Base-by-base conservation (phyloP, 2,888 invertebrate species). In the Metopia argyrocephala region DNA sequence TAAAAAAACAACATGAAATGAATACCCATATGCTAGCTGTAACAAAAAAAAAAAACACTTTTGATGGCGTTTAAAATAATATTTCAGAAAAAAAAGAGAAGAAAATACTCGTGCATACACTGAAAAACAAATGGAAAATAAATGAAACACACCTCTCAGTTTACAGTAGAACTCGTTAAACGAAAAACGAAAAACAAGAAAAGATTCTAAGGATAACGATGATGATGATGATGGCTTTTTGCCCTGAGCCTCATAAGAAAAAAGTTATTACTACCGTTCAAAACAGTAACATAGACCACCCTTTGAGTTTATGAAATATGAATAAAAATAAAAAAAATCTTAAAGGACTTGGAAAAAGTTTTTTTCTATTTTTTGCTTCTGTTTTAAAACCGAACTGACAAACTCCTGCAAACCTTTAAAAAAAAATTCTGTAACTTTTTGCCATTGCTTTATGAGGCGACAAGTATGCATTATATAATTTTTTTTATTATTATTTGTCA, bases 251-350 rank as follows among this genome's bases (percentile, higher is more conserved):
- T 62, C 12, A 31, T 12, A 12, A 9, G 1, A 12, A 31, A 31
- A 31, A 3, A 31, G 12, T 12, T 12, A 31, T 31, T 3, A 38
- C 9, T 2, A 2, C 9, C 9, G 38, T 4, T 38, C 38, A 2
- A 15, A 9, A 7, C 12, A 31, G 31, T 12, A 9, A 12, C 9
- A 2, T 31, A n/a, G 12, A 9, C 38, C 15, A 45, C 76, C 69
- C 74, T 65, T 76, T 76, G 54, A 76, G 54, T 74, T 79, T 81
- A 66, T 76, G 69, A 76, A 81, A 74, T 76, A 76, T 81, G 59
- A 74, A 12, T 38, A 12, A 38, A 9, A 15, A 15, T 38, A 15
- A 12, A 12, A 12, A n/a, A n/a, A n/a, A n/a, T n/a, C n/a, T n/a
- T n/a, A 15, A 1, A 38, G 38, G 9, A 38, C 3, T 38, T 38